Evolutionary conservation across 2,888 invertebrate species (phyloP).

Genomic region (Plebejus melissa): DNA sequence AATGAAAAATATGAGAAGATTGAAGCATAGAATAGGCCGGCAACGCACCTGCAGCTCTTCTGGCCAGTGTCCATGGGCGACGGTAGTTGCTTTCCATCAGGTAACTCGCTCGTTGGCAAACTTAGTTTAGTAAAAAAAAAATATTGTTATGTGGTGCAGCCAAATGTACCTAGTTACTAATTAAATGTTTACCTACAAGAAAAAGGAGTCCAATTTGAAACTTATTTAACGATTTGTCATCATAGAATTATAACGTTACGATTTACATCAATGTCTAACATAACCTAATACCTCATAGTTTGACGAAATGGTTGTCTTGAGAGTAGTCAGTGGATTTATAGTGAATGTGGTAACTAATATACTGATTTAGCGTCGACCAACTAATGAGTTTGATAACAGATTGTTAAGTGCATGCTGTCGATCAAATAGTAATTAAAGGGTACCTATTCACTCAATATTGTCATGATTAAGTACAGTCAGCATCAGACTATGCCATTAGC

Average conservation of each 20-base stretch:
- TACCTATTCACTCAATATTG: constrained; percentile 29
- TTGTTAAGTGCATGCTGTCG: constrained; percentile 21
- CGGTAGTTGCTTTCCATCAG: no score
- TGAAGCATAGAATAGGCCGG: no score
- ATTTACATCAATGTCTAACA: neutral
- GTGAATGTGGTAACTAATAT: neutral
- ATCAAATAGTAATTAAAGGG: constrained; percentile 17
- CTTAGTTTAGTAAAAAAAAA: no score
- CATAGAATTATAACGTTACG: no score
- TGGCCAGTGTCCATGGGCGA: no score
- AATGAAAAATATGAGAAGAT: no score
- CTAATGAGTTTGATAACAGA: neutral
- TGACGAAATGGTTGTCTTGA: neutral
- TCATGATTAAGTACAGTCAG: neutral
- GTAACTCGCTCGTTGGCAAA: no score
- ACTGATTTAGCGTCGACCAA: neutral
- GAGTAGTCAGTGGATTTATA: constrained; percentile 5
- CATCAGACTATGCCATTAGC: neutral
- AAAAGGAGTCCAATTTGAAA: no score
- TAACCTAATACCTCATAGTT: constrained; percentile 11
- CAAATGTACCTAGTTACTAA: no score
- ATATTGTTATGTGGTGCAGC: no score
- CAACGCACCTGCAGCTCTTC: no score
- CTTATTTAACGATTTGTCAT: neutral
- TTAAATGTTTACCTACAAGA: no score